Base-by-base conservation (phyloP, 1,140 invertebrate genomes). In the Wiebesia pumilae region DNA sequence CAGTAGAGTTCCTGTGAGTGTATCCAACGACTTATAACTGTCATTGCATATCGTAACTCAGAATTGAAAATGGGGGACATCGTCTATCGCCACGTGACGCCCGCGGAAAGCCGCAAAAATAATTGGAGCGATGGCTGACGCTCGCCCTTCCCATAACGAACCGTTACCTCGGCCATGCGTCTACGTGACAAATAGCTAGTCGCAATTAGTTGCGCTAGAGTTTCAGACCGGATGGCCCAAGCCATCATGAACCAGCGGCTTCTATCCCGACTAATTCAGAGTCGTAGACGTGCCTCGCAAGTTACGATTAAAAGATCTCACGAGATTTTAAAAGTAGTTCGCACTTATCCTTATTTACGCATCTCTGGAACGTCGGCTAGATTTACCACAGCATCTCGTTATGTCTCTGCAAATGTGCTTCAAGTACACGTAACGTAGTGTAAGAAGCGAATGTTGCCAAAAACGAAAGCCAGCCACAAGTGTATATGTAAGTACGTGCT, bases 121-220 rank as follows among this genome's bases (percentile, higher is more conserved):
- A 54, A 54, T 33, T 19, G 73, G 33, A 86, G 51, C 65, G 47
- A 65, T 7, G 84, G 69, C 0, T 33, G 19, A 1, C 71, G 1
- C 1, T 1, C 21, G 30, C 2, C 4, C 24, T 19, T 40, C 19
- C 75, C 77, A 83, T 88, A 83, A 89, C 89, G 88, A 84, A 89
- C 86, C 88, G 87, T 87, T 79, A 87, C 88, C 88, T 88, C 85
- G 90, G 89, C 89, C 90, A 92, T 92, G 91, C 90, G 89, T 92
- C 90, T 90, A 90, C 89, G 90, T 92, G 91, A 92, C 90, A 92
- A 91, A 91, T 90, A 90, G 90, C 90, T 90, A 91, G 90, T 91
- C 90, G 91, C 91, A 92, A 92, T 92, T 91, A 91, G 91, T 91
- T 91, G 90, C 85, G 40, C 51, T 71, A 30, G 69, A 62, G 69